Percentiles rank a stretch among this genome's conserved stretches.
Evolutionary conservation across 2,113 vertebrate genomes (phyloP).

Genomic region (Gnathonemus echidnorhynchus): DNA sequence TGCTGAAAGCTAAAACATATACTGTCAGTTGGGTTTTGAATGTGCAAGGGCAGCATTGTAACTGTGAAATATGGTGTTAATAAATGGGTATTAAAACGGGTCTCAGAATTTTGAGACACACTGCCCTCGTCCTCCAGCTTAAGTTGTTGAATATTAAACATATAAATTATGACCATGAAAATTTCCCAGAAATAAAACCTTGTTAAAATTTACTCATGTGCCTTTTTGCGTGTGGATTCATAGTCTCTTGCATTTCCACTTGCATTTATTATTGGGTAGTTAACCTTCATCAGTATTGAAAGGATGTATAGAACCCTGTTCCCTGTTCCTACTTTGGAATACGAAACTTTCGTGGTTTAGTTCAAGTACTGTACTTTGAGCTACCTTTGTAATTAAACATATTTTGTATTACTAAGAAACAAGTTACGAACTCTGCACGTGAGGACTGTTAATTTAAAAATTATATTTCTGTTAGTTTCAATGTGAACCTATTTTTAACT

Average conservation of each 20-base stretch:
- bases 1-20: neutral
- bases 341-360: neutral
- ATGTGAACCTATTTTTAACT: constrained; percentile 65
- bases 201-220: neutral
- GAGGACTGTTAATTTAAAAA: neutral
- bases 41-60: neutral
- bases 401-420: neutral
- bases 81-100: neutral
- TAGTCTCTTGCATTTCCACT: neutral
- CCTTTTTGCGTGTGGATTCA: neutral
- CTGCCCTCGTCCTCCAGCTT: neutral
- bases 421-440: neutral
- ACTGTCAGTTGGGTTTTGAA: neutral
- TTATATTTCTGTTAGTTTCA: neutral
- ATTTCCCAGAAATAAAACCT: neutral
- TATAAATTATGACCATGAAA: neutral
- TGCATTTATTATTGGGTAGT: neutral
- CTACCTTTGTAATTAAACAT: neutral
- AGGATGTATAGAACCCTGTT: neutral
- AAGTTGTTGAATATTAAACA: neutral
- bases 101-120: neutral
- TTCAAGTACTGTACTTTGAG: neutral
- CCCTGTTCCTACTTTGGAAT: neutral
- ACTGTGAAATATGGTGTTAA: neutral
- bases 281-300: neutral